A percentile compares a stretch with the other conserved stretches of the same genome.
These are phyloP conservation scores for Apis florea DNA, from an alignment of 1,140 invertebrate genomes.

Conservation along the genomic window DNA sequence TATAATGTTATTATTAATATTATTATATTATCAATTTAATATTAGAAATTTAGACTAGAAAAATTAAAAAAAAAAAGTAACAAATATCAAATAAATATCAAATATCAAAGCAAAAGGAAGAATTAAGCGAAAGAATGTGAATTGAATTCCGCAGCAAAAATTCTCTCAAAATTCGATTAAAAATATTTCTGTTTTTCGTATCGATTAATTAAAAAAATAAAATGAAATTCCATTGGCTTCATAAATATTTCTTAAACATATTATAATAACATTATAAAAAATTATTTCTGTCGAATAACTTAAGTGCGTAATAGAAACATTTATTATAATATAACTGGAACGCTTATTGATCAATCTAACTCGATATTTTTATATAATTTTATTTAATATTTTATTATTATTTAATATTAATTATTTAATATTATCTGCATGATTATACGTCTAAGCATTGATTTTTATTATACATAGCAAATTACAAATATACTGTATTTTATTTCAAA, in stretches of 20 bases:
- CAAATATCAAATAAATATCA: too few species aligned
- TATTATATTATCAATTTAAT: too few species aligned
- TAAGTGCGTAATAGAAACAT: background rate
- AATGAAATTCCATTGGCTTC: background rate
- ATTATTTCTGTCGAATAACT: background rate
- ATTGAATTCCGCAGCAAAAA: background rate
- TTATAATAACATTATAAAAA: background rate
- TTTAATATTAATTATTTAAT: too few species aligned
- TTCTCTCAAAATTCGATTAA: background rate
- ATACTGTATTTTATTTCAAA: background rate
- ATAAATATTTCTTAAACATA: background rate
- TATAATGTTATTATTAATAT: too few species aligned
- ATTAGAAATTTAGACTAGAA: too few species aligned
- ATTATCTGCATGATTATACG: background rate
- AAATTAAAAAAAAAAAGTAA: too few species aligned
- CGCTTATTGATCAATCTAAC: background rate
- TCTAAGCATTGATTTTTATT: slow-evolving; percentile 1
- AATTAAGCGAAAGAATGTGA: too few species aligned
- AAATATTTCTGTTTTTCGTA: too few species aligned
- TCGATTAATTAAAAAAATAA: background rate
- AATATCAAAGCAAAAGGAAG: too few species aligned
- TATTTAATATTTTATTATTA: too few species aligned
- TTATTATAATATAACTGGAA: slow-evolving; percentile 9
- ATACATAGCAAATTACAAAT: background rate
- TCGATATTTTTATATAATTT: slow-evolving; percentile 5